Base-by-base conservation (phyloP, 2,113 vertebrate species). In the Notothenia rossii region DNA sequence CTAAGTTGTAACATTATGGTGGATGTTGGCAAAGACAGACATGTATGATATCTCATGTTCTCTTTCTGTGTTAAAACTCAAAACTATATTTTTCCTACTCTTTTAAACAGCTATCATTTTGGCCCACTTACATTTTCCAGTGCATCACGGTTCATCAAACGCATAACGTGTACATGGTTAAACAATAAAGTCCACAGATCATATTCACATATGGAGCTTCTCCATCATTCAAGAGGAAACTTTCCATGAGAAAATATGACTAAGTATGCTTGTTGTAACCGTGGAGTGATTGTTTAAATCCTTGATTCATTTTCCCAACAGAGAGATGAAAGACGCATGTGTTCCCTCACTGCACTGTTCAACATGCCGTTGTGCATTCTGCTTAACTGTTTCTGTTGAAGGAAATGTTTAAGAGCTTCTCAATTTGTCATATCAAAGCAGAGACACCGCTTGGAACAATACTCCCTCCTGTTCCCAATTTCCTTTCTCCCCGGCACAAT, bases 351-450 rank as follows among this genome's bases (percentile, higher is more conserved):
- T 50, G 46, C 20, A 66, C 46, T 66, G 55, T 75, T 78, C 58
- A 75, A 72, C 59, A 65, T 51, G 5, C 51, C 65, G 63, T 71
- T 61, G 60, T 81, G 82, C 45, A 43, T 73, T 72, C 29, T 63
- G 45, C 80, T 66, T 20, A 50, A 77, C 72, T 76, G 75, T 87
- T 80, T 78, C 66, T 81, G 75, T 76, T 81, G 81, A 85, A 87
- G 90, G 90, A 93, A 94, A 92, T 72, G 83, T 86, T 90, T 88
- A 83, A 91, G 83, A 78, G 85, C 82, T 86, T 88, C 85, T 90
- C 91, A 94, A 92, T 93, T 93, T 93, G 93, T 94, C 91, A 91
- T 89, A 93, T 95, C 92, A 94, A 94, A 94, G 92, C 88, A 62
- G 56, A 86, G 60, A 90, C 85, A 75, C 74, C 59, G 64, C 75